Base-by-base conservation (phyloP, 2,113 vertebrate species). In the Ursus arctos region DNA sequence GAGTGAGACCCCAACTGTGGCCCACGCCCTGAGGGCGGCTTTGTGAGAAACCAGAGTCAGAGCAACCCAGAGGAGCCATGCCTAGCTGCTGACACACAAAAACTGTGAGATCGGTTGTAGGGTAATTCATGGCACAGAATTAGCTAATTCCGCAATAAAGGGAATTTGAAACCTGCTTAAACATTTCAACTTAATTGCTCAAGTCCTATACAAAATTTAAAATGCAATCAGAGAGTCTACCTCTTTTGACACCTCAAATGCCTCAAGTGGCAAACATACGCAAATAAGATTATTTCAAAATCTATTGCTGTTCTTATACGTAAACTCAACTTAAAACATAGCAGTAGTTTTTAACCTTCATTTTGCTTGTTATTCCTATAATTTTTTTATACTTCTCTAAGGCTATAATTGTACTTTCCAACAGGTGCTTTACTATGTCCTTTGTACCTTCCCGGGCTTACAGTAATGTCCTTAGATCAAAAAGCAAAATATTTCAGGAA, bases 121-220 rank as follows among this genome's bases (percentile, higher is more conserved):
- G 63, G 40, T 72, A 47, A 61, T 26, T 79, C 36, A 47, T 79
- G 63, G 82, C 22, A 84, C n/a, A 83, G 13, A 92, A 79, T 84
- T 71, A 88, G 16, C 36, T 83, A 57, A 47, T 40, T 59, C 33
- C 36, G 4, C 33, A 71, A 77, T 47, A 31, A 49, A 88, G 69
- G 57, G 8, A 97, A 24, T 47, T 59, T 53, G n/a, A 93, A 86
- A 63, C 2, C 2, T 61, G 72, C 53, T 57, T 59, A 86, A 86
- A 67, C 13, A 77, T 43, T 88, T 76, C 71, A 72, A 84, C 21
- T 49, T 80, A 65, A 69, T 18, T 65, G 79, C 9, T 76, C 36
- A 67, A 81, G 40, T 47, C 22, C 51, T 59, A 40, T n/a, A 57
- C 31, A 96, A 94, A 65, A 79, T 57, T 63, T 55, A 79, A 96